Base-by-base conservation (phyloP, 2,888 invertebrate species). In the Athrips mouffetella region DNA sequence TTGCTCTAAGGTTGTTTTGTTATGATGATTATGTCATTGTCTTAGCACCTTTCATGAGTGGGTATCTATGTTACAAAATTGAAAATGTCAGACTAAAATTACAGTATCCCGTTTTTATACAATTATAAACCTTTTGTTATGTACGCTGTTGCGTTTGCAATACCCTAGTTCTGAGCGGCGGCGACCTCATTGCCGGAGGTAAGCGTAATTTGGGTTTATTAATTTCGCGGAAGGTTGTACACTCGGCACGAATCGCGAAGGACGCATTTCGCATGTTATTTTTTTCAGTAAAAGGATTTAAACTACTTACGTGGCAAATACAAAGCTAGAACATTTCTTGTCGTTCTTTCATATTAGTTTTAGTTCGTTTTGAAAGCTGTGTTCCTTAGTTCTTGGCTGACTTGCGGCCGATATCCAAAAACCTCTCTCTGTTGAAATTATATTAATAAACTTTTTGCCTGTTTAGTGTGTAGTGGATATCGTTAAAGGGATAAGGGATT, bases 171-270 rank as follows among this genome's bases (percentile, higher is more conserved):
- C 63, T 65, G 62, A 71, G 64, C 64, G 63, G 64, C 64, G 63
- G 58, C 65, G 73, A 63, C 73, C 73, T 67, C 67, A 66, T 75
- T 70, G 61, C 63, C 69, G 60, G 64, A 70, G 78, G 84, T 80
- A 80, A 76, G 73, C 68, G 68, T 78, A 73, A 78, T 79, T 79
- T 76, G 59, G 65, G 68, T 73, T 76, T 73, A 79, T 76, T 84
- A 82, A 83, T 83, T 83, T 82, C 80, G 72, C 25, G 47, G 16
- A 20, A 33, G 73, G 76, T 65, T 65, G 65, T 63, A 72, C 70
- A 72, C 73, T 70, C 66, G 64, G 65, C 69, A 72, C 70, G 73
- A 67, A 71, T 74, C 65, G 57, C 70, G 69, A 72, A 73, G 73
- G 72, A 73, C 73, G 72, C 61, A 62, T 37, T 37, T 37, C 37